Evolutionary conservation across 2,113 vertebrate species (phyloP).

Genomic region (Albula glossodonta): DNA sequence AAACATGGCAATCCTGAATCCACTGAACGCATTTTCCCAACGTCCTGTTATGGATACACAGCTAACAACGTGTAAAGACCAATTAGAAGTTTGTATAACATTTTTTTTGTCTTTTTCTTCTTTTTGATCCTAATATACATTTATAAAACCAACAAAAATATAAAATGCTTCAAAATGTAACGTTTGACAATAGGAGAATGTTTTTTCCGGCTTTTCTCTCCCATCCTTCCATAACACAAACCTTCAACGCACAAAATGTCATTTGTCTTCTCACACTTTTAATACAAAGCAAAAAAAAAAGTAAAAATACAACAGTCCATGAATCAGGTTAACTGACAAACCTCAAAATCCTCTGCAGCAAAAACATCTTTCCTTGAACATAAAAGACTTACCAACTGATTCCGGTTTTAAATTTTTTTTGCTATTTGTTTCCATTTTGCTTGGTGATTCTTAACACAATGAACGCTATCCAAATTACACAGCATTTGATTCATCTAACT

Average conservation of each 20-base stretch:
- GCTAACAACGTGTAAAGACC: constrained; percentile 50
- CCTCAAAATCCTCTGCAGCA: constrained; percentile 24
- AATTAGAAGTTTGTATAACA: constrained; percentile 31
- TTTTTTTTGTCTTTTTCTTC: constrained; percentile 35
- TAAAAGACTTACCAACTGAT: neutral
- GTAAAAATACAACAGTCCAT: constrained; percentile 46
- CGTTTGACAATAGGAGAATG: constrained; percentile 43
- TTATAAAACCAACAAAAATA: constrained; percentile 70
- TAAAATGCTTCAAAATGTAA: constrained; percentile 58
- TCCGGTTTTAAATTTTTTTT: neutral
- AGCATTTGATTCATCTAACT: constrained; percentile 40
- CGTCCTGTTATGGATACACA: constrained; percentile 65
- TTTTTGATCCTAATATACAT: constrained; percentile 68
- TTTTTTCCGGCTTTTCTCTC: constrained; percentile 15
- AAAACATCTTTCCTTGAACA: neutral
- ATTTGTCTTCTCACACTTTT: constrained; percentile 49
- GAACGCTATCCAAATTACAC: constrained; percentile 20
- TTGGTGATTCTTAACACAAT: neutral
- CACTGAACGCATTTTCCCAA: constrained; percentile 67
- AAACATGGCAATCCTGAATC: constrained; percentile 62
- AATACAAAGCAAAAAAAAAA: constrained; percentile 47
- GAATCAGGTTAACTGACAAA: constrained; percentile 32
- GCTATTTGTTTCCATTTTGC: neutral
- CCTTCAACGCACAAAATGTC: constrained; percentile 60
- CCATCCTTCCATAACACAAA: constrained; percentile 48